Conservation (phyloP, 2,888 invertebrate genomes). For the Heliconius cydno region DNA sequence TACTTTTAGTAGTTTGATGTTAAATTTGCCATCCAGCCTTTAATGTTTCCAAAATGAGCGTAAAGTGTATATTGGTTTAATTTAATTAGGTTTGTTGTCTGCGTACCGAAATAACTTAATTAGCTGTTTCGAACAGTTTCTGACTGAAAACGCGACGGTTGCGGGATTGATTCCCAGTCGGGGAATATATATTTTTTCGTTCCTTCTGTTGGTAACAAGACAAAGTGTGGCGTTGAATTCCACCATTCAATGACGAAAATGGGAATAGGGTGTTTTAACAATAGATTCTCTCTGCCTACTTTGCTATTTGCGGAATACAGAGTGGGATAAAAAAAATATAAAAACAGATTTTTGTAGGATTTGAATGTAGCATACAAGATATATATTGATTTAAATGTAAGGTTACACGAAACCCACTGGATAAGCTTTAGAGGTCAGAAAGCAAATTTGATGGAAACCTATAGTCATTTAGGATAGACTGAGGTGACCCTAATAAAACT, state of each 20-base stretch:
- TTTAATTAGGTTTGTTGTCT: background rate
- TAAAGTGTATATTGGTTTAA: background rate
- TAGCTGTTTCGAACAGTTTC: background rate
- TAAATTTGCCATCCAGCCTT: background rate
- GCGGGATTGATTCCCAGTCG: background rate
- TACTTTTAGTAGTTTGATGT: too few relatives aligned
- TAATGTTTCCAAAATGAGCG: slow-evolving; percentile 1
- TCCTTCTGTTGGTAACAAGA: background rate
- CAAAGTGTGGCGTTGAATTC: background rate
- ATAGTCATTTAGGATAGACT: background rate
- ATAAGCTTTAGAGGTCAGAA: background rate
- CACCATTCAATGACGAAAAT: background rate
- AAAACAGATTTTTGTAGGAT: too few relatives aligned
- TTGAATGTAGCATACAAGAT: too few relatives aligned
- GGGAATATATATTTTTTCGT: background rate
- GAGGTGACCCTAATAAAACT: slow-evolving; percentile 10
- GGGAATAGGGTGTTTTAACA: background rate
- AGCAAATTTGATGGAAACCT: background rate
- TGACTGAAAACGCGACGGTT: background rate
- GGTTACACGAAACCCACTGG: background rate
- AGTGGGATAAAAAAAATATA: background rate
- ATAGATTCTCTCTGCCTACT: background rate
- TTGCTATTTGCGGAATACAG: background rate
- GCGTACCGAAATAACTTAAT: background rate
- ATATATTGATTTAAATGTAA: background rate